Evolutionary conservation across 2,113 vertebrate genomes (phyloP).

Genomic region (Oncorhynchus clarkii): DNA sequence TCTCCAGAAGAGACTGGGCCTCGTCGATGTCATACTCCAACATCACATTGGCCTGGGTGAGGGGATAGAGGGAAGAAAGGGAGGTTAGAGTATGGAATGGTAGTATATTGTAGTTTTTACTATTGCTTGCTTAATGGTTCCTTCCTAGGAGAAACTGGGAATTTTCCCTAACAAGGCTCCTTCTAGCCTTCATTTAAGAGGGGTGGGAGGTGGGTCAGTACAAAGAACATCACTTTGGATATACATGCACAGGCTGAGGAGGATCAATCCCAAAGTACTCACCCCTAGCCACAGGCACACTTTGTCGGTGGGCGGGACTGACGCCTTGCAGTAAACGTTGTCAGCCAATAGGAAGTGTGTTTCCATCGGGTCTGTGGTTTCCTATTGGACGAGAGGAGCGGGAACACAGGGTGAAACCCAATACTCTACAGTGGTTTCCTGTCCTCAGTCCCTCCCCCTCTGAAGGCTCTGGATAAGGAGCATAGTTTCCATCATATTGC

Average conservation of each 20-base stretch:
- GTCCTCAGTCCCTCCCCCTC: no score
- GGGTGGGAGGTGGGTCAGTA: no score
- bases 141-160: no score
- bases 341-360: conserved; percentile 96
- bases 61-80: background rate
- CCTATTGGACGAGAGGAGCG: conserved; percentile 61
- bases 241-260: no score
- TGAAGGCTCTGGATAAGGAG: no score
- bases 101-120: background rate
- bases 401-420: no score
- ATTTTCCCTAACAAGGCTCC: no score
- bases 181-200: no score
- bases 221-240: no score
- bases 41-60: conserved; percentile 92
- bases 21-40: conserved; percentile 97
- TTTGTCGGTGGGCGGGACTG: conserved; percentile 93
- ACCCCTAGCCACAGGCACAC: conserved; percentile 98
- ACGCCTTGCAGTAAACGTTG: conserved; percentile 96
- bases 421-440: no score
- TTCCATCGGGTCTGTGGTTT: conserved; percentile 87
- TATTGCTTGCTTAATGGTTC: no score
- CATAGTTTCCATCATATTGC: no score
- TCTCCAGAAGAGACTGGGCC: conserved; percentile 91
- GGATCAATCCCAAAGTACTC: conserved; percentile 60
- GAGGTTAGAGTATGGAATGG: background rate